phyloP scores from a whole-genome alignment of 1,140 invertebrate genomes.

The Drosophila pectinifera region DNA sequence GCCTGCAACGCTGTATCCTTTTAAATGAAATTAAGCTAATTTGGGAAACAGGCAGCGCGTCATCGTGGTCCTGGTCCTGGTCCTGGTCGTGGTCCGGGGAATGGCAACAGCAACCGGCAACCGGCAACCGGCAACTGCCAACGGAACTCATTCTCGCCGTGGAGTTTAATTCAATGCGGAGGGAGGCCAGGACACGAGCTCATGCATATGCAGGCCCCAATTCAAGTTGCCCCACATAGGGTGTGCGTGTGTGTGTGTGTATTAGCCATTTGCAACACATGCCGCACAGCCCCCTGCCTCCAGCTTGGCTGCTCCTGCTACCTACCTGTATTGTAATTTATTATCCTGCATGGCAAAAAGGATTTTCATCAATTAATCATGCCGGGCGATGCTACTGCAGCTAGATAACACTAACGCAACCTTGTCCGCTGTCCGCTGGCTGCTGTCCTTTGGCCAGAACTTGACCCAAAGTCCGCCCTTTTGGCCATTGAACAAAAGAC shows the following conservation, averaged over 20 bases:
- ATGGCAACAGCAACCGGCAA: conserved; percentile 14
- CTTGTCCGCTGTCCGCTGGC: conserved; percentile 5
- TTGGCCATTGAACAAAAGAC: conserved; percentile 10
- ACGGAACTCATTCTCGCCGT: conserved; percentile 50
- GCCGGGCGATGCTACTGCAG: conserved; percentile 71
- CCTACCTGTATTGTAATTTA: conserved; percentile 75
- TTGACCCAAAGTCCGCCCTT: conserved; percentile 6
- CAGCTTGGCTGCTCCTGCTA: conserved; percentile 1
- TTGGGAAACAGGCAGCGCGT: conserved; percentile 69
- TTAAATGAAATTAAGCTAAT: conserved; percentile 84
- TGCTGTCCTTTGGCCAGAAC: background rate
- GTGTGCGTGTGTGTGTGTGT: conserved; percentile 22
- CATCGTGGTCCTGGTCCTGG: conserved; percentile 15
- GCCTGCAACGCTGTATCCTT: conserved; percentile 62
- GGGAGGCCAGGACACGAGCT: conserved; percentile 6
- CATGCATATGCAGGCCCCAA: conserved; percentile 55
- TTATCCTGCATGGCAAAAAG: conserved; percentile 82
- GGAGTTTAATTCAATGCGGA: conserved; percentile 55
- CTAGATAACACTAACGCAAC: conserved; percentile 56
- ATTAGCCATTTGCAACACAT: conserved; percentile 60
- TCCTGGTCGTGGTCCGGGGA: conserved; percentile 8
- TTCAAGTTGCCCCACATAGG: conserved; percentile 51
- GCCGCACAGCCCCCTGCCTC: conserved; percentile 40
- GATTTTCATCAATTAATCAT: conserved; percentile 84
- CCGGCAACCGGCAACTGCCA: conserved; percentile 17